These are phyloP conservation scores for Regulus satrapa DNA, from an alignment of 2,113 vertebrate species.

Conservation along the genomic window DNA sequence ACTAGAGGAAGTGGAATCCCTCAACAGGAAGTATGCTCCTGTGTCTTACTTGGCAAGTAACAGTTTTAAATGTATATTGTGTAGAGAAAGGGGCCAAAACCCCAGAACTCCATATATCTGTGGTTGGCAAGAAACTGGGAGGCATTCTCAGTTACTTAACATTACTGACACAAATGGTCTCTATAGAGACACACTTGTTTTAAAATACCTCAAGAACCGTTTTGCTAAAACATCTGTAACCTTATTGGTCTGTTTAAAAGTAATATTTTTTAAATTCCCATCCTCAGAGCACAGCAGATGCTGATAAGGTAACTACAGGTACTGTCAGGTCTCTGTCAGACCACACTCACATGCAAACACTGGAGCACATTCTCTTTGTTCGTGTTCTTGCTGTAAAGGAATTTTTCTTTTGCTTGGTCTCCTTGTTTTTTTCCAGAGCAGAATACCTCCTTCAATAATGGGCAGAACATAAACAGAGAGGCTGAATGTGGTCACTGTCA, in stretches of 20 bases:
- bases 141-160: not conserved
- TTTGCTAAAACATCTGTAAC: not conserved
- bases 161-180: not conserved
- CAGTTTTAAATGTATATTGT: not conserved
- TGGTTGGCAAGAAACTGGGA: not conserved
- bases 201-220: not conserved
- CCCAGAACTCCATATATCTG: fast-evolving
- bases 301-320: not conserved
- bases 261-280: not conserved
- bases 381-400: not conserved
- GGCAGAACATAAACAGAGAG: not conserved
- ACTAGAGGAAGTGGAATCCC: constrained; percentile 90
- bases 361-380: fast-evolving
- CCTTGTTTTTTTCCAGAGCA: not conserved
- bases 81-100: not conserved
- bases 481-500: not conserved
- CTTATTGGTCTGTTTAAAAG: not conserved
- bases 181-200: not conserved
- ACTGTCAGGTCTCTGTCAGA: not conserved
- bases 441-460: not conserved
- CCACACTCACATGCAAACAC: not conserved
- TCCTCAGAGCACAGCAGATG: not conserved
- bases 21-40: constrained; percentile 91
- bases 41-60: constrained; percentile 90
- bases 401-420: not conserved